Percentiles rank a stretch among this genome's conserved stretches.
Conservation (phyloP, 2,797 vertebrate species). For the Phrynocephalus vlangalii region DNA sequence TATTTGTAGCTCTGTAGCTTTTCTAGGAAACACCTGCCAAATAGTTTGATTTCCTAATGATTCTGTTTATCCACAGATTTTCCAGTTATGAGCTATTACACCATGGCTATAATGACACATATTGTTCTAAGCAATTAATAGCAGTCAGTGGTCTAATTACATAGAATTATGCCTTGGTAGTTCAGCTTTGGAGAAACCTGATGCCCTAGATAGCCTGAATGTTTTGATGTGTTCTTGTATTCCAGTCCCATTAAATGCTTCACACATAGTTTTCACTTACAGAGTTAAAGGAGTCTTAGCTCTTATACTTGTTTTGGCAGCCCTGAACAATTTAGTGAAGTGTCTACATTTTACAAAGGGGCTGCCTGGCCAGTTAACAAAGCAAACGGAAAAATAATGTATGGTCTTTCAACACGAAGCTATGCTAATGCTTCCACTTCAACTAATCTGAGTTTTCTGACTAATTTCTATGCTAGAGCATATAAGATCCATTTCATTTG, state of each 20-base stretch:
- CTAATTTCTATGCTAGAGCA: neutral
- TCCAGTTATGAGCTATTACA: conserved; percentile 13
- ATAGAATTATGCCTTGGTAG: conserved; percentile 28
- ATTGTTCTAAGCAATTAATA: conserved; percentile 33
- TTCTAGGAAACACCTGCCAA: conserved; percentile 29
- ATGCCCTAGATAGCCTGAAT: conserved; percentile 9
- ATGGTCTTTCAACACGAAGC: neutral
- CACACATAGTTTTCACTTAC: conserved; percentile 25
- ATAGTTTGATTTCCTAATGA: conserved; percentile 34
- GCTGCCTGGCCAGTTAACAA: conserved; percentile 13
- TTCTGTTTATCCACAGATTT: conserved; percentile 11
- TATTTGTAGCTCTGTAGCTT: conserved; percentile 23
- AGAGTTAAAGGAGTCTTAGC: conserved; percentile 4
- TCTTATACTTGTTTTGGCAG: conserved; percentile 18
- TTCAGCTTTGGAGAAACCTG: neutral
- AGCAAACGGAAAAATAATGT: conserved; percentile 1
- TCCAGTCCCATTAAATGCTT: conserved; percentile 6
- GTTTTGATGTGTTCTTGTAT: conserved; percentile 4
- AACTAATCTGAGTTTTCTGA: neutral
- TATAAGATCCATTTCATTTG: conserved; percentile 7
- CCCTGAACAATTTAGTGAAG: conserved; percentile 31
- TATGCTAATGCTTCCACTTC: conserved; percentile 16
- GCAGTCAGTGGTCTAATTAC: neutral
- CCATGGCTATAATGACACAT: conserved; percentile 39
- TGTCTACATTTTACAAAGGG: conserved; percentile 12